Evolutionary conservation across 2,113 vertebrate genomes (phyloP), one percentile per base, ranked within the genome.

Genomic region (Calcarius ornatus): DNA sequence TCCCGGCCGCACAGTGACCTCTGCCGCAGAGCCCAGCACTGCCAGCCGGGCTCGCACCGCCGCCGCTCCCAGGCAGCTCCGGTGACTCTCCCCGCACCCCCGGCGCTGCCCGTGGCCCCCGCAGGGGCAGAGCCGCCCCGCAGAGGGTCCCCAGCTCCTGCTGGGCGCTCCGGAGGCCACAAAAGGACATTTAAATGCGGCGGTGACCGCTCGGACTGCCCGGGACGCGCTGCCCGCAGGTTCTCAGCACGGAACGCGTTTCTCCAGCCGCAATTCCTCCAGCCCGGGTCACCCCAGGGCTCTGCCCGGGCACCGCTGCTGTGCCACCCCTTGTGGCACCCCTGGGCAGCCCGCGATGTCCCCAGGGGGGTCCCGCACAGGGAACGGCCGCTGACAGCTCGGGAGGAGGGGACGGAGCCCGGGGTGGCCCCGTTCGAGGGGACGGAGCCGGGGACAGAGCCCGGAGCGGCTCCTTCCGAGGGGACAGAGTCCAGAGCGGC

Each of bases 1-100:
- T 78, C n/a, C 82, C 35, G 79, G 86, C 93, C 63, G 89, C 20
- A 70, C 83, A 66, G 80, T 72, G 90, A 92, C 76, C 94, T 82
- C 95, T 80, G 90, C 86, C 82, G 92, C 76, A 64, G 92, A 94
- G 54, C 86, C 1, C 28, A 5, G 89, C 92, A 71, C 85, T 40
- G 28, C 79, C 77, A 69, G 88, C 76, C 27, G 6, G 15, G 77
- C 69, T 88, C 43, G 3, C 76, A 6, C 37, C 12, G 31, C 50
- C 85, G 16, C 48, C 57, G 6, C 9, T 1, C 86, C 2, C 48
- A 2, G 1, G 7, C 28, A 9, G 9, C 37, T 12, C 50, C 11
- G 38, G 16, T 8, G 38, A 11, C 0, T 2, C 28, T 45, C 14
- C 23, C 43, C 6, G 5, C 43, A 3, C 5, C 27, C 37, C 1